Evolutionary conservation across 2,888 invertebrate genomes (phyloP), one percentile per base, ranked within the genome.

Genomic region (Eupithecia insigniata): DNA sequence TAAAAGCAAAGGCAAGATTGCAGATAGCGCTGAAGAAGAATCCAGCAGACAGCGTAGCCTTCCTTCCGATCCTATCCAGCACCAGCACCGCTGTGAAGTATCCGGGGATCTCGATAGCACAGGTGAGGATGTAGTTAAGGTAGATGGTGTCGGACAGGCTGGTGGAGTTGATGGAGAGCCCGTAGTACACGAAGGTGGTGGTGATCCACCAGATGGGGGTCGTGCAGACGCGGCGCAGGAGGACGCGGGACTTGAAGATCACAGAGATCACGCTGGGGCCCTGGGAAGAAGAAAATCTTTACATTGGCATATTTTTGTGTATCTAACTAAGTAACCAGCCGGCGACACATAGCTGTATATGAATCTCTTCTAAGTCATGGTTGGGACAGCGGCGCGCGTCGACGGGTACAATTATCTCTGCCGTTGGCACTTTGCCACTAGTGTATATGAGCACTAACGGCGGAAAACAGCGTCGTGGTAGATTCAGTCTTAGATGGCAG

Each of bases 201-300:
- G 97, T 96, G 67, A 97, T 95, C 97, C 97, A 97, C 92, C 97
- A 97, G 79, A 97, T 94, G 14, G 96, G 96, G 39, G 97, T 96
- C 58, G 96, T 96, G 51, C 95, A 83, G 66, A 96, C 89, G 34
- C 96, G 92, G 0, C 95, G 85, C 2, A 95, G 83, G 3, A 96
- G 89, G n/a, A 92, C 87, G 0, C 85, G 85, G 0, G 95, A 95
- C 36, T 86, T 91, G 26, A 95, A 80, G 51, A 96, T 92, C 32
- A 93, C 88, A 32, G 74, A 80, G 6, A 91, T 30, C 6, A 91
- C 69, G 18, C 82, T 75, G n/a, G 78, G 74, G 8, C 66, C 79
- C 66, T 80, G 76, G n/a, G 74, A 72, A 55, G 8, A 5, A 3
- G 26, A 55, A 55, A 10, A 22, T 3, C 22, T 22, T 51, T 22